Conservation (phyloP, 1,140 invertebrate species). For the Cyclina sinensis region DNA sequence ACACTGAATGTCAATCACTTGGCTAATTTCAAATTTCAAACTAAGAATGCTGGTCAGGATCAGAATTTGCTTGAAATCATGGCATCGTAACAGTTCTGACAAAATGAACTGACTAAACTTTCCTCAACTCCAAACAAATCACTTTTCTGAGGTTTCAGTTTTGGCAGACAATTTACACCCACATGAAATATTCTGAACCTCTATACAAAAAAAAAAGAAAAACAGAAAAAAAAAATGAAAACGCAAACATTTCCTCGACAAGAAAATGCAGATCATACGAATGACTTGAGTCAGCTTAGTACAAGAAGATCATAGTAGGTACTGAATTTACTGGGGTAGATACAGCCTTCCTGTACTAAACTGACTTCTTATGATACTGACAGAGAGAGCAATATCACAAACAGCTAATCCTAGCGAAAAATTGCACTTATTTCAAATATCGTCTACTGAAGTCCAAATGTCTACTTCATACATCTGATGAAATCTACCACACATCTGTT, state of each 20-base stretch:
- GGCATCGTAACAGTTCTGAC: too few species aligned
- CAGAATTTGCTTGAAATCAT: too few species aligned
- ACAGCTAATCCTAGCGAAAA: constrained; percentile 51
- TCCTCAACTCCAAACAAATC: background rate
- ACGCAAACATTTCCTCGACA: background rate
- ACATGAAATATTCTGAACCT: too few species aligned
- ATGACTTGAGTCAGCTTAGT: background rate
- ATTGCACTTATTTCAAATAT: constrained; percentile 61
- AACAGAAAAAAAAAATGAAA: background rate
- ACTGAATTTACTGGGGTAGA: background rate
- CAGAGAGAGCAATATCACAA: constrained; percentile 47
- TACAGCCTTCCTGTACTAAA: background rate
- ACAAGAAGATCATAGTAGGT: background rate
- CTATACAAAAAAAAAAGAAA: background rate
- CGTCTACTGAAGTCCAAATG: constrained; percentile 1
- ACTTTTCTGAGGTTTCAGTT: too few species aligned
- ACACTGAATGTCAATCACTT: too few species aligned
- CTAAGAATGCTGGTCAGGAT: too few species aligned
- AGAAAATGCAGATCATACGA: background rate
- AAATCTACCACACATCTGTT: background rate
- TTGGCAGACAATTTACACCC: too few species aligned
- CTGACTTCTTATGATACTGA: background rate
- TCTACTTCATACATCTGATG: background rate
- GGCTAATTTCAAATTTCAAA: too few species aligned
- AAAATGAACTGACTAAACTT: too few species aligned